A percentile compares a stretch with the other conserved stretches of the same genome.
Conservation (phyloP, 2,113 vertebrate species). For the Forbesichthys papilliferus region DNA sequence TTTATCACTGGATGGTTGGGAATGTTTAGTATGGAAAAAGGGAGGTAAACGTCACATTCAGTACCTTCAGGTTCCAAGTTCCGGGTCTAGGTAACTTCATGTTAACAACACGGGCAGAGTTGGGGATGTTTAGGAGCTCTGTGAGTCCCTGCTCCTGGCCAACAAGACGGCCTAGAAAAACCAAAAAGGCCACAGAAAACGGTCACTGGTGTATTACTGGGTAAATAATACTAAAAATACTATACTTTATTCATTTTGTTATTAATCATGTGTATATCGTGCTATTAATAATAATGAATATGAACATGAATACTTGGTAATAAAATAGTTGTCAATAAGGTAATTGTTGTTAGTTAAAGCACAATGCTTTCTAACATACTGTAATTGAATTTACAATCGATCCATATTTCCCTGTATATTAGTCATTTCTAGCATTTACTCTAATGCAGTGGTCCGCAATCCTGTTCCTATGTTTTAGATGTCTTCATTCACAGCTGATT, state of each 20-base stretch:
- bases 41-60: neutral
- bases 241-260: neutral
- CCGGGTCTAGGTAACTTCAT: slow-evolving; percentile 86
- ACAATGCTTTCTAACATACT: no score
- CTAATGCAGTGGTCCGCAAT: no score
- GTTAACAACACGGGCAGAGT: slow-evolving; percentile 87
- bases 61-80: slow-evolving; percentile 87
- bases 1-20: neutral
- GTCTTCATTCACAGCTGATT: no score
- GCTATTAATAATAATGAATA: no score
- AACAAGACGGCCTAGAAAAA: slow-evolving; percentile 79
- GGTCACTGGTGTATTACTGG: neutral
- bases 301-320: no score
- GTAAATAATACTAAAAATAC: neutral
- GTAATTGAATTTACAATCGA: no score
- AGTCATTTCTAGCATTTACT: no score
- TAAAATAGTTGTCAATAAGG: no score
- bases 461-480: no score
- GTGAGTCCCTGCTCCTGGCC: slow-evolving; percentile 82
- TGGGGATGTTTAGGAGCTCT: slow-evolving; percentile 89
- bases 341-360: no score
- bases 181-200: neutral
- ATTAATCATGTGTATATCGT: neutral
- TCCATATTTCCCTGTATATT: no score
- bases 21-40: neutral